phyloP scores from a whole-genome alignment of 2,113 vertebrate species.

The Oreochromis aureus region DNA sequence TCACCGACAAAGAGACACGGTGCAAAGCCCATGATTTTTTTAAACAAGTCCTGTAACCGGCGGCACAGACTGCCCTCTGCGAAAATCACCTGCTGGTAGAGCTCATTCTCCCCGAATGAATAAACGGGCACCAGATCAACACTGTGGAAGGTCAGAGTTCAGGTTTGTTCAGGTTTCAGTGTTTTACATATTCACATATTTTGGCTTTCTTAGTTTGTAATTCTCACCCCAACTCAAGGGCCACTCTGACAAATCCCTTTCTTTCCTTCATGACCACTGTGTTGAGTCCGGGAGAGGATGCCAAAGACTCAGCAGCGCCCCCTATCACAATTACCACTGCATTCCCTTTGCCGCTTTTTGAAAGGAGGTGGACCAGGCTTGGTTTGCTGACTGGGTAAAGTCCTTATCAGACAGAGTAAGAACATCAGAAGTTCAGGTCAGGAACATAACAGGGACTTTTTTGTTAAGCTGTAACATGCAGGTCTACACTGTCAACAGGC shows the following conservation, averaged over 20 bases:
- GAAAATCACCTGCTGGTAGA: slow-evolving; percentile 71
- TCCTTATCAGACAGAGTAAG: slow-evolving; percentile 50
- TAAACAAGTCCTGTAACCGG: slow-evolving; percentile 69
- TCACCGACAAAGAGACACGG: slow-evolving; percentile 78
- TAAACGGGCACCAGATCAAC: slow-evolving; percentile 79
- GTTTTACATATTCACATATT: background rate
- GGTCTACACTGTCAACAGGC: background rate
- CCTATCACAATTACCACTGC: slow-evolving; percentile 76
- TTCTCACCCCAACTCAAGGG: slow-evolving; percentile 75
- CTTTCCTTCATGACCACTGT: slow-evolving; percentile 59
- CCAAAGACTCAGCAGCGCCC: slow-evolving; percentile 75
- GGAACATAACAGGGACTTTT: background rate
- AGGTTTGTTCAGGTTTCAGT: background rate
- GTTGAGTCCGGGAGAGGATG: slow-evolving; percentile 62
- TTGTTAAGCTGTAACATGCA: background rate
- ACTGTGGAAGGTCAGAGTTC: slow-evolving; percentile 39
- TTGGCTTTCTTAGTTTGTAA: background rate
- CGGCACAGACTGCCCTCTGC: slow-evolving; percentile 53
- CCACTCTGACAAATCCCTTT: slow-evolving; percentile 78
- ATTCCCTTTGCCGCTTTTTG: slow-evolving; percentile 66
- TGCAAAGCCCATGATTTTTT: slow-evolving; percentile 68
- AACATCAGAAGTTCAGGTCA: background rate
- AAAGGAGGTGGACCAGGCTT: slow-evolving; percentile 71
- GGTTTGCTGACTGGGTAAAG: slow-evolving; percentile 65
- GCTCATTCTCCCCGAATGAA: slow-evolving; percentile 81